Evolutionary conservation across 2,113 vertebrate species (phyloP), one percentile per base, ranked within the genome.

Genomic region (Megaptera novaeangliae): DNA sequence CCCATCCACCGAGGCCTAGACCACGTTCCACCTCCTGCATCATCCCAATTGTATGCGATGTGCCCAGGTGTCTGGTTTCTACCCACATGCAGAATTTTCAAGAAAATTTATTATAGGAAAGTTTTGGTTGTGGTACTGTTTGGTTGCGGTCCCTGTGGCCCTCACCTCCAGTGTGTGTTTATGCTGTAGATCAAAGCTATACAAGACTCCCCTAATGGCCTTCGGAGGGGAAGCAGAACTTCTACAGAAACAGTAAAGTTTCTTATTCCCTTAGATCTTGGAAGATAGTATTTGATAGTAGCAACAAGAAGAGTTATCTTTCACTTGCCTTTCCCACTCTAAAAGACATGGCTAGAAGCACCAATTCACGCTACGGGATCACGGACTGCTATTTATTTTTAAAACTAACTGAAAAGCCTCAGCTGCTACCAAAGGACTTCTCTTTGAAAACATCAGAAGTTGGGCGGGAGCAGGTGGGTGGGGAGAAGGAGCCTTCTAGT

Each of bases 381-480:
- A 75, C 0, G 8, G 41, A 49, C 25, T 80, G 41, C 61, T 94
- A 44, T 82, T 93, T 71, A 81, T 95, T 96, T 97, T 88, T 77
- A 72, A 95, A 96, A 91, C 59, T 41, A 92, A 92, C 89, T 72
- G 46, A 82, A 86, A 90, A 94, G 39, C 75, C 93, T 94, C 90
- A 68, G 77, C 55, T 83, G 85, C 77, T 94, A 94, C 57, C 77
- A 75, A 92, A 94, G 63, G 72, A 63, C 69, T 78, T 78, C 72
- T 95, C 87, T 88, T 81, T 94, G 77, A 63, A 94, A 95, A 88
- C 81, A 64, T 94, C 29, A 91, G 82, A 97, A 94, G 85, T 59
- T 57, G n/a, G 80, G 74, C 25, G 3, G 64, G 59, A 82, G 72
- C 2, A 31, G 77, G 93, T 61, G 84, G 86, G 74, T 5, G 75